Percentiles rank a stretch among this genome's conserved stretches.
phyloP scores from a whole-genome alignment of 2,888 invertebrate species.

The Spicauda simplicius region DNA sequence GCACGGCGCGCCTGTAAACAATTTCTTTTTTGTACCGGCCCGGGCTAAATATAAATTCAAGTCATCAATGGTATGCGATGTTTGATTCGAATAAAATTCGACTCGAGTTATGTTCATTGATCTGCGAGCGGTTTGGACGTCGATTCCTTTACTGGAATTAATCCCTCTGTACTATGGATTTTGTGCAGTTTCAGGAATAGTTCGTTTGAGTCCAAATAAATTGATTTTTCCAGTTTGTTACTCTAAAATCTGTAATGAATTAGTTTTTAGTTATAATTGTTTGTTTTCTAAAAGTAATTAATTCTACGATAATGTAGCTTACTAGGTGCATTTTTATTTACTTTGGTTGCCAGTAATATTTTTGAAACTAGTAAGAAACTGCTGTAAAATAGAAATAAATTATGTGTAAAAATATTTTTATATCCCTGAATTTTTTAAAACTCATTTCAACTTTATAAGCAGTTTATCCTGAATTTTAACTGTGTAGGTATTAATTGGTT shows the following conservation, averaged over 20 bases:
- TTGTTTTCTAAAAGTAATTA: not conserved
- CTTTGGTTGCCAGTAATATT: too few relatives aligned
- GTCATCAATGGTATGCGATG: constrained; percentile 4
- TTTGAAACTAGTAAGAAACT: too few relatives aligned
- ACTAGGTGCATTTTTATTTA: too few relatives aligned
- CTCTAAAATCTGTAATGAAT: not conserved
- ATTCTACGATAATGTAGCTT: not conserved
- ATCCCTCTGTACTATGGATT: not conserved
- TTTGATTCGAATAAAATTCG: constrained; percentile 15
- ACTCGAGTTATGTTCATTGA: not conserved
- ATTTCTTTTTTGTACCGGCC: constrained; percentile 12
- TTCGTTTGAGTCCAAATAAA: too few relatives aligned
- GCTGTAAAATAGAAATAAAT: too few relatives aligned
- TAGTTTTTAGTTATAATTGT: not conserved
- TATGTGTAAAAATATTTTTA: too few relatives aligned
- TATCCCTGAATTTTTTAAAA: too few relatives aligned
- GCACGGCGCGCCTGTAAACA: constrained; percentile 17
- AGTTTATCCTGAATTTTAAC: too few relatives aligned
- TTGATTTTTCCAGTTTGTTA: not conserved
- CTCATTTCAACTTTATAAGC: too few relatives aligned
- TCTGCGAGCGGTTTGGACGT: not conserved
- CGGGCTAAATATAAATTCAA: constrained; percentile 26
- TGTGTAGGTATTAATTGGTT: too few relatives aligned
- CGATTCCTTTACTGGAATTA: not conserved
- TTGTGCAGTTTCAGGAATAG: too few relatives aligned